Base-by-base conservation (phyloP, 2,888 invertebrate genomes). In the Diaphora mendica region DNA sequence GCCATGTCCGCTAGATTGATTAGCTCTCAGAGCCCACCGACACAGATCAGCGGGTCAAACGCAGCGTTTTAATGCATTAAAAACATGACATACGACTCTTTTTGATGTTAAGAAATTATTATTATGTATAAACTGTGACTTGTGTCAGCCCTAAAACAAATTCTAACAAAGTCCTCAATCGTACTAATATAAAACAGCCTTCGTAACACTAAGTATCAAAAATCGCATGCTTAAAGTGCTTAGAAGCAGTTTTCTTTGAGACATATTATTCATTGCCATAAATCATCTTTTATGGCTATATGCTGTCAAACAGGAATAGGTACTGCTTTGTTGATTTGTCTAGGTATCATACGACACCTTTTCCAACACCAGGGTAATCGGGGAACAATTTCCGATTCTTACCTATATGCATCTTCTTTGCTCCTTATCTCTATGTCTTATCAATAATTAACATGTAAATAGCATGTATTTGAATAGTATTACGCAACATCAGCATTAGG, bases 1-100 rank as follows among this genome's bases (percentile, higher is more conserved):
- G 78, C 78, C 84, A 81, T 82, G 86, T 84, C 81, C 78, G 72
- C 78, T 85, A 88, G 88, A 89, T 89, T 88, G 88, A 89, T 88
- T 83, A 77, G 79, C 79, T 77, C 73, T 75, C 62, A 55, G 64
- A 65, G 42, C 66, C 72, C 72, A 77, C 64, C 67, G 39, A 42
- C 48, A 67, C 79, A 84, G 76, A 81, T 76, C 67, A 33, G 73
- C 78, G 77, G 69, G 70, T 73, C 39, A 55, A 72, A 76, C 80
- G 71, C 72, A 33, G 71, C 77, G 76, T 75, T 82, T 79, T 72
- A 71, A 75, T 68, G 70, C 65, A 62, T 30, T 30, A 17, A 62
- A 59, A 26, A 15, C 26, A 59, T 15, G 15, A 13, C n/a, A 55
- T n/a, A 5, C 9, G n/a, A 9, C 23, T n/a, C 55, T 55, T 3